Base-by-base conservation (phyloP, 1,140 invertebrate genomes). In the Frieseomelitta varia region DNA sequence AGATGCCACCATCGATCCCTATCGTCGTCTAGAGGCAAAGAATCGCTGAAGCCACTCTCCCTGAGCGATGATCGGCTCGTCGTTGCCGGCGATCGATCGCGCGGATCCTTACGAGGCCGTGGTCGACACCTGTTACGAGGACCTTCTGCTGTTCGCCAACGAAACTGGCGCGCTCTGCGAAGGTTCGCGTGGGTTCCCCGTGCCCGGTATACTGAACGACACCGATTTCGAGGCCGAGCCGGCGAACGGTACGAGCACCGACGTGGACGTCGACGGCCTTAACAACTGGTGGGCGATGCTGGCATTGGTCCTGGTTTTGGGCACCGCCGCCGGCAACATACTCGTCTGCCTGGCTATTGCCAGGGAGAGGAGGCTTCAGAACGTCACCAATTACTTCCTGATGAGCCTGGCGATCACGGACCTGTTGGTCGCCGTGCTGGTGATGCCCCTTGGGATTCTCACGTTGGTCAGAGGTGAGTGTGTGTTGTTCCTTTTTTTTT, bases 351-450 rank as follows among this genome's bases (percentile, higher is more conserved):
- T 99, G 87, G 98, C 98, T 10, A 98, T 99, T 77, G 97, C 97
- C 84, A 97, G 97, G 95, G 98, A 99, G 92, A 96, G 97, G 53
- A 96, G 97, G 24, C 95, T 99, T 80, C 97, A 99, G 92, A 99
- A 99, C 93, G 98, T 99, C 30, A 99, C 99, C 83, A 99, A 99
- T 94, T 99, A 99, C 92, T 99, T 99, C 92, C 96, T 99, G 79
- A 97, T 99, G 96, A 99, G 98, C 21, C 95, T 99, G 90, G 98
- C 99, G 47, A 97, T 99, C 81, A 99, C 99, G 11, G 99, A 99
- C 95, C 96, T 99, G 24, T 97, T 99, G 95, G 98, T 99, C 0
- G 98, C 97, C 10, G 95, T 98, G 15, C 95, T 98, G 79, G 98
- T 99, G 63, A 99, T 99, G 98, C 98, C 98, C 1, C 95, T 99